phyloP scores from a whole-genome alignment of 2,113 vertebrate species.

The Arenaria interpres region DNA sequence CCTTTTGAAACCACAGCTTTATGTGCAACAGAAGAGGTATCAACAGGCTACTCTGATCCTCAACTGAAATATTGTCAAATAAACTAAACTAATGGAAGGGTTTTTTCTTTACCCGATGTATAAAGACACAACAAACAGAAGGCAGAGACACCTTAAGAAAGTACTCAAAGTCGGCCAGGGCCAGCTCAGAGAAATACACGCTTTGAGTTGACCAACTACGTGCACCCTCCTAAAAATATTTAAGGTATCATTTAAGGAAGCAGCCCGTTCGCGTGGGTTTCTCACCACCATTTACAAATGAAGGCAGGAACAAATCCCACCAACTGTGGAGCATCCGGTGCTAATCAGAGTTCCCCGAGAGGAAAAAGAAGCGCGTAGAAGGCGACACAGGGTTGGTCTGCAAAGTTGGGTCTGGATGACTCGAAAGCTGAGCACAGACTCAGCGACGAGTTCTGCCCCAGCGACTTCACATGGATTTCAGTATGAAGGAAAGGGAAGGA shows the following conservation, averaged over 20 bases:
- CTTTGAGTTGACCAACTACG: neutral
- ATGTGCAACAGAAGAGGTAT: neutral
- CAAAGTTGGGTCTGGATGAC: neutral
- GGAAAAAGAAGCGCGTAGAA: accelerated
- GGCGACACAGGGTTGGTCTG: accelerated
- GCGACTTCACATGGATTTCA: neutral
- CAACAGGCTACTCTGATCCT: neutral
- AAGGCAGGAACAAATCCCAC: neutral
- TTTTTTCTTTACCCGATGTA: neutral
- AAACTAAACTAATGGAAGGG: neutral
- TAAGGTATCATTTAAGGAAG: neutral
- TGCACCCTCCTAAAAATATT: neutral
- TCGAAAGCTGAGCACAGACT: neutral
- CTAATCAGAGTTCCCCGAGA: neutral
- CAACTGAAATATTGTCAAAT: neutral
- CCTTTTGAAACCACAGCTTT: neutral
- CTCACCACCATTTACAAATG: neutral
- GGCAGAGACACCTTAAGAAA: neutral
- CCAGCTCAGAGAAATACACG: neutral
- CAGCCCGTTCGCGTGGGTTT: neutral
- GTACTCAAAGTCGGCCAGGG: neutral
- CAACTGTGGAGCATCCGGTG: neutral
- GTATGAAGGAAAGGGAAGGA: neutral
- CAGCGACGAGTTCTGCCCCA: neutral
- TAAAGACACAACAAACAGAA: neutral